Base-by-base conservation (phyloP, 2,797 vertebrate species). In the Lepidocolaptes lacrymiger region DNA sequence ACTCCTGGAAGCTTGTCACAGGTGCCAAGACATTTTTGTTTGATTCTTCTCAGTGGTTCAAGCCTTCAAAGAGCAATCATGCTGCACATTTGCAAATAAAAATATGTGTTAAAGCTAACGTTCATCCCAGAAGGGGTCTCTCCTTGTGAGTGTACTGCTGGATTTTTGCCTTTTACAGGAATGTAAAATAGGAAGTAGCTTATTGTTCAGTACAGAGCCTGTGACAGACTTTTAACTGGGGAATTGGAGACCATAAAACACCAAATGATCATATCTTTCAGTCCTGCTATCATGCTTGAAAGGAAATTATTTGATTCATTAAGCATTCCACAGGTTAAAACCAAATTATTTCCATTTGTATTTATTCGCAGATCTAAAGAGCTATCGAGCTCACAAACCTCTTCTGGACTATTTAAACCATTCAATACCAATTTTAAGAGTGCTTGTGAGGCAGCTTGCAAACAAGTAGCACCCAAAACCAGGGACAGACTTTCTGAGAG, bases 301-400 rank as follows among this genome's bases (percentile, higher is more conserved):
- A 97, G 76, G 78, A 97, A 97, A 90, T 82, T 1, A 92, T 89
- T 95, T 93, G 71, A 72, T 91, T 93, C 85, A 93, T 95, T 94
- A 97, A 91, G 64, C 96, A 94, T 96, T 95, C 79, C 0, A 1
- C 93, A 94, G 89, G 94, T 96, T 95, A 96, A 95, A 96, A 94
- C 51, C 56, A 77, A 94, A 85, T 94, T 93, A 43, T 87, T 44
- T 89, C 48, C 55, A 87, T 91, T 94, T 85, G 30, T 96, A 92
- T 96, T 95, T 96, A 92, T 93, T 94, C 90, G 78, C 58, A 89
- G 83, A 93, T 85, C 83, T 80, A 82, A 90, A 96, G 72, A 89
- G 63, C 64, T 91, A 82, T 79, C 0, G 0, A 93, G 81, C 67
- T 90, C 83, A 71, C 49, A 94, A 74, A 64, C 80, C 41, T 73